Conservation (phyloP, 2,888 invertebrate genomes). For the Heliconius sara region DNA sequence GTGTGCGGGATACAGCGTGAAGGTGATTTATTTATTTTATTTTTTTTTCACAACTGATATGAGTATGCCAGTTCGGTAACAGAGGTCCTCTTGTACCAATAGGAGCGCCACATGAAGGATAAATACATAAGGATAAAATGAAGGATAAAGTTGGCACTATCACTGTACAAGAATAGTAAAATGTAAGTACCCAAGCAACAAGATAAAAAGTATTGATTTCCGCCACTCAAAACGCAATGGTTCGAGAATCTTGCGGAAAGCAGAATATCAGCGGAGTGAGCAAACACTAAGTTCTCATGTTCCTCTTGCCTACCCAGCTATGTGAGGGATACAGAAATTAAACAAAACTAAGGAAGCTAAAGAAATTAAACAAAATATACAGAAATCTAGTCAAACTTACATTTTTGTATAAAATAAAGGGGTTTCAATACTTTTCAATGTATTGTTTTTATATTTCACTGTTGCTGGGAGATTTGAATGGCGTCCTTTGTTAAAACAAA, state of each 20-base stretch:
- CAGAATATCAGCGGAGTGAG: background rate
- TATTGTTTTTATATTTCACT: conserved; percentile 20
- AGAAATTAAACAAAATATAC: background rate
- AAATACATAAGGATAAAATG: too few species aligned
- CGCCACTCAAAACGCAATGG: background rate
- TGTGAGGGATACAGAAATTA: background rate
- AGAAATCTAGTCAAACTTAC: background rate
- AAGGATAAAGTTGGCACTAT: too few species aligned
- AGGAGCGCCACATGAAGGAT: too few species aligned
- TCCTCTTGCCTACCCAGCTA: too few species aligned
- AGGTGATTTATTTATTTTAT: too few species aligned
- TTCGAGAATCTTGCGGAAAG: background rate
- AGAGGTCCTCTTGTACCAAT: too few species aligned
- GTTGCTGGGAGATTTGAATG: background rate
- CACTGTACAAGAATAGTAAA: too few species aligned
- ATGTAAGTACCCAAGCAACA: too few species aligned
- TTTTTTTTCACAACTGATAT: too few species aligned
- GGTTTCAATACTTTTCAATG: conserved; percentile 27
- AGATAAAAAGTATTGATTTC: background rate
- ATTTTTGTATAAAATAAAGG: conserved; percentile 10
- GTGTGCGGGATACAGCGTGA: too few species aligned
- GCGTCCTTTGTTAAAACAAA: conserved; percentile 13
- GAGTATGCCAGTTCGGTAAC: too few species aligned
- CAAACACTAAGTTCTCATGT: background rate
- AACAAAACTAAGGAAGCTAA: background rate